phyloP scores from a whole-genome alignment of 1,140 invertebrate genomes.

The Capitella teleta region DNA sequence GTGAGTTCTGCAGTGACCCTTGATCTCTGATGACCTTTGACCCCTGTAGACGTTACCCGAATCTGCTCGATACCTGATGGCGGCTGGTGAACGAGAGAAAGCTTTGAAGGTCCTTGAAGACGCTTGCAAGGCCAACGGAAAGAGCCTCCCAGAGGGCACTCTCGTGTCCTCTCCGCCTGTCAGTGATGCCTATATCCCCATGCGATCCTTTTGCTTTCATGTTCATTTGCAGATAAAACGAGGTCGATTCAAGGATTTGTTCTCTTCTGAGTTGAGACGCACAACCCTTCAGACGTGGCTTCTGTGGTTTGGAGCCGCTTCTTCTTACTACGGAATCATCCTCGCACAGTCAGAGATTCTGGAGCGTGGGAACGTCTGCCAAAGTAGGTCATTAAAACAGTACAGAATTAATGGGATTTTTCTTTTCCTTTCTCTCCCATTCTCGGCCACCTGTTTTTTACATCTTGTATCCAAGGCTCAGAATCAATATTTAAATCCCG shows the following conservation, averaged over 20 bases:
- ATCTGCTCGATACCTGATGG: constrained; percentile 75
- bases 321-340: constrained; percentile 90
- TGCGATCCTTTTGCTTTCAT: neutral
- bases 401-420: too few species aligned
- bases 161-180: constrained; percentile 36
- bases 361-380: constrained; percentile 39
- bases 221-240: constrained; percentile 9
- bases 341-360: constrained; percentile 88
- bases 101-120: constrained; percentile 68
- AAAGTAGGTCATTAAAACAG: too few species aligned
- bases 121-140: constrained; percentile 75
- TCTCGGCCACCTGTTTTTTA: too few species aligned
- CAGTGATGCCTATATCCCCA: neutral
- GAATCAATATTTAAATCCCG: too few species aligned
- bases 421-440: too few species aligned
- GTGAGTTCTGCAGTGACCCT: constrained; percentile 23
- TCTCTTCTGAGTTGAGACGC: constrained; percentile 22
- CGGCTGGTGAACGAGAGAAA: constrained; percentile 69
- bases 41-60: constrained; percentile 56
- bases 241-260: constrained; percentile 26
- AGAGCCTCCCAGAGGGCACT: constrained; percentile 69
- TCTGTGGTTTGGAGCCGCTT: constrained; percentile 78
- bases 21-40: neutral
- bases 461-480: too few species aligned
- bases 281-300: constrained; percentile 32